A percentile compares a stretch with the other conserved stretches of the same genome.
phyloP scores from a whole-genome alignment of 2,888 invertebrate genomes.

The Ophraella communa region DNA sequence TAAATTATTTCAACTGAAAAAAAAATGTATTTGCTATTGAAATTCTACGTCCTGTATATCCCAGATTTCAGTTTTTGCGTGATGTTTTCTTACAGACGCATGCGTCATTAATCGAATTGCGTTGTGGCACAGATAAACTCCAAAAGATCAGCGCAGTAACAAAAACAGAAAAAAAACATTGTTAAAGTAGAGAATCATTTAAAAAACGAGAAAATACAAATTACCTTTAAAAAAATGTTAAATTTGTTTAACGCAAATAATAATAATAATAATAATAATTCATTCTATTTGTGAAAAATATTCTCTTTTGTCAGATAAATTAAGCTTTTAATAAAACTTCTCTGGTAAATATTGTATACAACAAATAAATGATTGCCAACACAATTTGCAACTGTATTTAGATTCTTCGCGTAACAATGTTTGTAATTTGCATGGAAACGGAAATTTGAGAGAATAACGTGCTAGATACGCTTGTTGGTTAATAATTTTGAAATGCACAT shows the following conservation, averaged over 20 bases:
- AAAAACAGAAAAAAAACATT: background rate
- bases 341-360: background rate
- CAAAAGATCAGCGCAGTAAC: conserved; percentile 17
- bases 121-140: conserved; percentile 11
- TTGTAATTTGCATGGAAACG: background rate
- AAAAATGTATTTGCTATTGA: conserved; percentile 17
- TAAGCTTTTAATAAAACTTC: background rate
- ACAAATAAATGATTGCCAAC: background rate
- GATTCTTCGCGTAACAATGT: background rate
- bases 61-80: conserved; percentile 20
- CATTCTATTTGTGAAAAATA: background rate
- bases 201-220: background rate
- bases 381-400: background rate
- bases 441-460: conserved; percentile 14
- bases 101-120: conserved; percentile 2
- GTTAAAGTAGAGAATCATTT: background rate
- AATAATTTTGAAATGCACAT: background rate
- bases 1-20: conserved; percentile 9
- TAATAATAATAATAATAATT: background rate
- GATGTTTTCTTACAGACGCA: conserved; percentile 1
- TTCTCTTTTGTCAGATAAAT: background rate
- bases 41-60: conserved; percentile 7
- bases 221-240: background rate
- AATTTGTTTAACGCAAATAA: background rate
- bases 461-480: conserved; percentile 10